Evolutionary conservation across 2,797 vertebrate genomes (phyloP), one percentile per base, ranked within the genome.

Genomic region (Cheirogaleus major): DNA sequence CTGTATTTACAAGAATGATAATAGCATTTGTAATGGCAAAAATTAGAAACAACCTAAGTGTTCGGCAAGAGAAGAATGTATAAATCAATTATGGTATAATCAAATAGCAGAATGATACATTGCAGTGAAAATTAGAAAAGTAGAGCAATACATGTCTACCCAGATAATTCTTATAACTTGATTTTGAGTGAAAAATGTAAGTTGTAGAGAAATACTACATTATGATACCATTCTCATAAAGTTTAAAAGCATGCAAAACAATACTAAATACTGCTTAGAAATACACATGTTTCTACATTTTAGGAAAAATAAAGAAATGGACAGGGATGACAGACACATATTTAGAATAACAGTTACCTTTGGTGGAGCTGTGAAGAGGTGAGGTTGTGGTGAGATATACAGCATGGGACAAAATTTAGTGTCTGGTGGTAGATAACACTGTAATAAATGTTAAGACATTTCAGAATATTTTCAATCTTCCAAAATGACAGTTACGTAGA

Each of bases 261-360:
- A 7, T 52, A 32, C 32, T 30, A 61, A 84, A 25, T 63, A 78
- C 12, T 72, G n/a, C 8, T 59, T 90, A 72, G 18, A 52, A 94
- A 57, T 35, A 67, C 1, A 59, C 35, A 61, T 38, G 45, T 90
- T 69, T 86, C 22, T 85, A n/a, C 14, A 45, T 20, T 61, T 69
- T 45, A 59, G 25, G 22, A n/a, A 70, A 82, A 41, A 41, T 18
- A 80, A 18, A 30, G 32, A 65, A 87, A 61, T n/a, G 0, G 38
- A 63, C 45, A 30, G 17, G 12, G 7, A n/a, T 75, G 23, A 86
- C 15, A 90, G 27, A 81, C 12, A 15, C 27, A 70, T 22, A 69
- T 90, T 85, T 86, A 90, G 30, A 75, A 92, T 76, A 69, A 76
- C 5, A 45, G 27, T 70, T 50, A 61, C 35, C 6, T 96, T 95